A percentile compares a stretch with the other conserved stretches of the same genome.
phyloP scores from a whole-genome alignment of 2,797 vertebrate genomes.

The Acrossocheilus wenchowensis region DNA sequence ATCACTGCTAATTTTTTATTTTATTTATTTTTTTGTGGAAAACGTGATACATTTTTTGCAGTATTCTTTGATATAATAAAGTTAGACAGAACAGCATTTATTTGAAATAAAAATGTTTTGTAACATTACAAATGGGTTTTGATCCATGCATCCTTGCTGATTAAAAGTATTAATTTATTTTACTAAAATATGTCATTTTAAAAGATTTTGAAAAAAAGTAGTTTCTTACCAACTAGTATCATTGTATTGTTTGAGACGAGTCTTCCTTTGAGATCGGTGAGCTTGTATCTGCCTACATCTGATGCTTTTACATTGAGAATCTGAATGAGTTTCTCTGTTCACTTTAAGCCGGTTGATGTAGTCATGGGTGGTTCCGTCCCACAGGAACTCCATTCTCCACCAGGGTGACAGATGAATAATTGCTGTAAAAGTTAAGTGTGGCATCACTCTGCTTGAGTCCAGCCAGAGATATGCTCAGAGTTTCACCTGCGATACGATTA shows the following conservation, averaged over 20 bases:
- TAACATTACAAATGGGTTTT: neutral
- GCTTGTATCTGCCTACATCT: constrained; percentile 69
- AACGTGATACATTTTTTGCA: neutral
- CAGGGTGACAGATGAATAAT: constrained; percentile 54
- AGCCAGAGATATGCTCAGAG: constrained; percentile 62
- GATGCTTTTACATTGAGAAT: constrained; percentile 65
- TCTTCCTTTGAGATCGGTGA: constrained; percentile 55
- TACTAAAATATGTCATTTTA: neutral
- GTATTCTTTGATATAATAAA: neutral
- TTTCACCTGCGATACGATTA: constrained; percentile 67
- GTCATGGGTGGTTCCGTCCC: constrained; percentile 52
- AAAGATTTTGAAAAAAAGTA: neutral
- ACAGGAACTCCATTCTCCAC: constrained; percentile 62
- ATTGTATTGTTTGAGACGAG: constrained; percentile 66
- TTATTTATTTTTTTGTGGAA: too few relatives aligned
- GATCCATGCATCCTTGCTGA: neutral
- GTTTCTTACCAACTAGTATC: constrained; percentile 69
- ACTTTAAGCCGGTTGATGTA: constrained; percentile 65
- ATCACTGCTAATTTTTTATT: neutral
- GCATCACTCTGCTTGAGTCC: constrained; percentile 57
- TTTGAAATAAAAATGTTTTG: neutral
- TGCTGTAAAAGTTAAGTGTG: constrained; percentile 54
- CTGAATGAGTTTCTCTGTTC: constrained; percentile 47
- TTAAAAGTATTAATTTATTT: too few relatives aligned
- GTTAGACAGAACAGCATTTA: neutral